Conservation (phyloP, 2,888 invertebrate genomes). For the Amphimallon solstitiale region DNA sequence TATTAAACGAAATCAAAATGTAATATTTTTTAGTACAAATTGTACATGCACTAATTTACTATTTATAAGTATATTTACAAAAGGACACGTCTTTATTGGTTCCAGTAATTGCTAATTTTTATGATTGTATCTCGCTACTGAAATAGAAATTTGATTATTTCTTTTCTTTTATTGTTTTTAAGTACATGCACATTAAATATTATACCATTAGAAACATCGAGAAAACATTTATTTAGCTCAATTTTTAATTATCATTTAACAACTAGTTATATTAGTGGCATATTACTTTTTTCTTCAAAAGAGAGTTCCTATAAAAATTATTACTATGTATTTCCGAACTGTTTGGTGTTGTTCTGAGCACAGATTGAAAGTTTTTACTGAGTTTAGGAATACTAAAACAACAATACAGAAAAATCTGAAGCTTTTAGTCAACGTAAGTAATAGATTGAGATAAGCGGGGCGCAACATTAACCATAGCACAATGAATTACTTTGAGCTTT, state of each 20-base stretch:
- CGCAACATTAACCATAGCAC: too few species aligned
- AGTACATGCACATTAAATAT: constrained; percentile 23
- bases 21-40: neutral
- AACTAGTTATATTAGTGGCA: neutral
- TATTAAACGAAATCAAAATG: neutral
- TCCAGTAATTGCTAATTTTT: constrained; percentile 12
- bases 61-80: neutral
- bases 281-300: too few species aligned
- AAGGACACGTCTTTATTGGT: constrained; percentile 13
- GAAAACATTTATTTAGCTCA: neutral
- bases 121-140: constrained; percentile 50
- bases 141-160: constrained; percentile 8
- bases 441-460: too few species aligned
- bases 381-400: too few species aligned
- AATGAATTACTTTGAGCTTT: too few species aligned
- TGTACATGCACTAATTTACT: neutral
- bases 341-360: too few species aligned
- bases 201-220: constrained; percentile 11
- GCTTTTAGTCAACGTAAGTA: too few species aligned
- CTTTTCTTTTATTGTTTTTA: constrained; percentile 5
- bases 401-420: too few species aligned
- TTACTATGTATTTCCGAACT: too few species aligned
- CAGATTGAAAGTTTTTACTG: too few species aligned
- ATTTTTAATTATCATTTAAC: too few species aligned
- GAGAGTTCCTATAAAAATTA: neutral